Percentiles rank a stretch among this genome's conserved stretches.
These are phyloP conservation scores for Mesoligia furuncula DNA, from an alignment of 2,888 invertebrate species.

Conservation along the genomic window DNA sequence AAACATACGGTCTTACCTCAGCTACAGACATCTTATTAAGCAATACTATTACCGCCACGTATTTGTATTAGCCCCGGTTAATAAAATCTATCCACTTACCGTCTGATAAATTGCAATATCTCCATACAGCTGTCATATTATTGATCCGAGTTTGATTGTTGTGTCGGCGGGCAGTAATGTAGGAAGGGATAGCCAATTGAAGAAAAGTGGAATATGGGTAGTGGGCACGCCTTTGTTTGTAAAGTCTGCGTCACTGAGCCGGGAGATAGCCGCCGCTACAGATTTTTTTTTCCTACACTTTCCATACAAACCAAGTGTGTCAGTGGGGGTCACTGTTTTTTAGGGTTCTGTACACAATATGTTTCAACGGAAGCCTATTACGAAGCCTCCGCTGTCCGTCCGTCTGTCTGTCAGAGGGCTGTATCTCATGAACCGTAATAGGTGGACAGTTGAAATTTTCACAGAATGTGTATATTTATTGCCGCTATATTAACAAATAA, in stretches of 20 bases:
- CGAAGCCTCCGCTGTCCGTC: too few relatives aligned
- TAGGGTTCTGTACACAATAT: neutral
- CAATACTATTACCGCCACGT: neutral
- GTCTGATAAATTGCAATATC: slow-evolving; percentile 20
- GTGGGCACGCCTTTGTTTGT: slow-evolving; percentile 26
- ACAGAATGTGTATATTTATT: too few relatives aligned
- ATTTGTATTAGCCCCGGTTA: neutral
- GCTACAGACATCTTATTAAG: neutral
- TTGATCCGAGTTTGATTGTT: slow-evolving; percentile 42
- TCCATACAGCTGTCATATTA: slow-evolving; percentile 13
- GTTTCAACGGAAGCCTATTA: too few relatives aligned
- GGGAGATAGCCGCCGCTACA: neutral
- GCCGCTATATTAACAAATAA: too few relatives aligned
- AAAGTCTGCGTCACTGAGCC: too few relatives aligned
- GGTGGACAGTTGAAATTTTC: too few relatives aligned
- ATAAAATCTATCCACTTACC: slow-evolving; percentile 1
- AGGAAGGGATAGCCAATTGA: slow-evolving; percentile 31
- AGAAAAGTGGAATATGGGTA: slow-evolving; percentile 22
- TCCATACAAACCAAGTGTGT: neutral
- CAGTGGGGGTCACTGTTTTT: neutral
- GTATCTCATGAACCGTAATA: too few relatives aligned
- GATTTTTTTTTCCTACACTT: neutral
- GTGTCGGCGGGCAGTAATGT: slow-evolving; percentile 15
- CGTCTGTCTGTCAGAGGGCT: too few relatives aligned
- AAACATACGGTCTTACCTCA: neutral